Base-by-base conservation (phyloP, 2,888 invertebrate species). In the Ophion costatus region DNA sequence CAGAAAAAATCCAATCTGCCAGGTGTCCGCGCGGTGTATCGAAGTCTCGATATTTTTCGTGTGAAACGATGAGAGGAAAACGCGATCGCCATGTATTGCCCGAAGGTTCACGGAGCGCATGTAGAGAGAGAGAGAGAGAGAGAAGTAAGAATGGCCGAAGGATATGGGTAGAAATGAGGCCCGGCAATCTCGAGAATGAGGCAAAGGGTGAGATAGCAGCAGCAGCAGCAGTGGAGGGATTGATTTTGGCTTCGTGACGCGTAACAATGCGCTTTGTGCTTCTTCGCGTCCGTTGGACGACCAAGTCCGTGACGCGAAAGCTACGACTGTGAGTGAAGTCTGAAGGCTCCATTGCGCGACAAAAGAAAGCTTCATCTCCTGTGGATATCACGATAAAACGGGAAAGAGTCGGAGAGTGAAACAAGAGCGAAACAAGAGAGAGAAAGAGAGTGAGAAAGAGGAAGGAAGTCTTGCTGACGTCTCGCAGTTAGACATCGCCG, bases 261-360 rank as follows among this genome's bases (percentile, higher is more conserved):
- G 80, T 80, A 84, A 84, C 80, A 73, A 84, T 84, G 84, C 73
- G 84, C 80, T 73, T 80, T 80, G 80, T 77, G 84, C 64, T 51
- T 64, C 38, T 73, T 67, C 67, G 38, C 70, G 67, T 74, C 56
- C 64, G 42, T 38, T 74, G 67, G 80, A 73, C 76, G 42, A 71
- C 51, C 51, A 67, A 67, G 20, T 71, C 76, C 67, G 51, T 71
- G 77, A 77, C 38, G 38, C 67, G 80, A 70, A 70, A 84, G 84
- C 77, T 80, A 33, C 80, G 24, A 56, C 45, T 38, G 7, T 59
- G 66, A 78, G 51, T 59, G 83, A 83, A 79, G 71, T 56, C 64
- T 66, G 83, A 83, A 80, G 71, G 77, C 77, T 74, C 73, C 42
- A 73, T 73, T 80, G 67, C 33, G 67, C 69, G 74, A 76, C 77